These are phyloP conservation scores for Macrosiphum euphorbiae DNA, from an alignment of 2,888 invertebrate species.

Conservation along the genomic window DNA sequence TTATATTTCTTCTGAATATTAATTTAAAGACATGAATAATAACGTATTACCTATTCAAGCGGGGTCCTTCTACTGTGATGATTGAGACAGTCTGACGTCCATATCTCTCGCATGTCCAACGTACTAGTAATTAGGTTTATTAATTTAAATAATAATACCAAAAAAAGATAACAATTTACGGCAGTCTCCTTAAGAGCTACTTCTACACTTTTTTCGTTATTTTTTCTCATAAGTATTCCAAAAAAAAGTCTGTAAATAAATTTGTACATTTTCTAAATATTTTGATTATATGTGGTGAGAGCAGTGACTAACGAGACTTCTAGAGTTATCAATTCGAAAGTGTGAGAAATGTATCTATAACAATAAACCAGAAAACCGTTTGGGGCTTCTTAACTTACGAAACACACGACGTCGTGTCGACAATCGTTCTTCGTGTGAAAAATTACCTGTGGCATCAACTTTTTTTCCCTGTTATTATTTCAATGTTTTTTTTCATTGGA, in stretches of 20 bases:
- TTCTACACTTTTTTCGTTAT: background rate
- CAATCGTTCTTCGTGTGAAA: background rate
- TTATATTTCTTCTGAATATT: too few relatives aligned
- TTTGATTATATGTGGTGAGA: background rate
- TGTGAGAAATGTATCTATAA: background rate
- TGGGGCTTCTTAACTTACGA: background rate
- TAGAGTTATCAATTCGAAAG: background rate
- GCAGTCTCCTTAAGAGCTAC: too few relatives aligned
- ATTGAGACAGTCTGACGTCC: too few relatives aligned
- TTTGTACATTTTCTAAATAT: background rate
- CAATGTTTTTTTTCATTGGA: too few relatives aligned
- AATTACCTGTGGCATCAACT: background rate
- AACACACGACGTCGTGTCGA: background rate
- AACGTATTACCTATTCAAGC: too few relatives aligned
- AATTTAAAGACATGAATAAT: too few relatives aligned
- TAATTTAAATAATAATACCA: too few relatives aligned
- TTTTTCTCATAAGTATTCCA: background rate
- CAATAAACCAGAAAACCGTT: background rate
- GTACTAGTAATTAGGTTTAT: too few relatives aligned
- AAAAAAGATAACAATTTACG: too few relatives aligned
- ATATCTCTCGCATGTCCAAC: too few relatives aligned
- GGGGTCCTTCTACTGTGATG: too few relatives aligned
- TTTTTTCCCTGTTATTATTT: too few relatives aligned
- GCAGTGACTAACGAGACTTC: background rate
- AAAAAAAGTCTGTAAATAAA: background rate